Percentiles rank a stretch among this genome's conserved stretches.
phyloP scores from a whole-genome alignment of 1,140 invertebrate genomes.

The Philotrypesis tridentata region DNA sequence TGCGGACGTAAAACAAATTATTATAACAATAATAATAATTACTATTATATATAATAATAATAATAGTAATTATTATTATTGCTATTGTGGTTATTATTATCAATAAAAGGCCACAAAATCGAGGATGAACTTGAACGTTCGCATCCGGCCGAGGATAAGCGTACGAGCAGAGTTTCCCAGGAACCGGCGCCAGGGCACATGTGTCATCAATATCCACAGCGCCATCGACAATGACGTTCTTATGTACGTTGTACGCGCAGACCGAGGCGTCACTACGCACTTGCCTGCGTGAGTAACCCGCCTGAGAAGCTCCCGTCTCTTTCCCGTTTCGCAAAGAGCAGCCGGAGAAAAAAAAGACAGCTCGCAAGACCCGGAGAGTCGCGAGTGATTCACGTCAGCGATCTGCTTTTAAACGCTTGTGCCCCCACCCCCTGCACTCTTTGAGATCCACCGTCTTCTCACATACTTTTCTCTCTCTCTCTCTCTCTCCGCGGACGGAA shows the following conservation, averaged over 20 bases:
- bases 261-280: neutral
- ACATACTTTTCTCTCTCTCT: neutral
- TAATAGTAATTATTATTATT: no score
- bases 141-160: slow-evolving; percentile 2
- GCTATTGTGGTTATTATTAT: no score
- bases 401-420: neutral
- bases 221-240: slow-evolving; percentile 25
- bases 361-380: neutral
- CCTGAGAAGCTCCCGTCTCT: slow-evolving; percentile 8
- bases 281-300: neutral
- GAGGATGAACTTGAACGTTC: no score
- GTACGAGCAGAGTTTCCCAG: slow-evolving; percentile 8
- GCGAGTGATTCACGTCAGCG: slow-evolving; percentile 26
- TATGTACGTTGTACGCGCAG: neutral
- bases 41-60: no score
- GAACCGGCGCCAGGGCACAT: slow-evolving; percentile 1
- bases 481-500: neutral
- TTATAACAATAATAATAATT: no score
- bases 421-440: no score
- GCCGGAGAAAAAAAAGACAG: slow-evolving; percentile 3
- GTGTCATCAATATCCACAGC: slow-evolving; percentile 31
- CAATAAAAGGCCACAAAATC: no score
- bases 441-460: no score
- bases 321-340: slow-evolving; percentile 11
- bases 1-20: no score